Conservation (phyloP, 2,113 vertebrate genomes). For the Galbula dea region DNA sequence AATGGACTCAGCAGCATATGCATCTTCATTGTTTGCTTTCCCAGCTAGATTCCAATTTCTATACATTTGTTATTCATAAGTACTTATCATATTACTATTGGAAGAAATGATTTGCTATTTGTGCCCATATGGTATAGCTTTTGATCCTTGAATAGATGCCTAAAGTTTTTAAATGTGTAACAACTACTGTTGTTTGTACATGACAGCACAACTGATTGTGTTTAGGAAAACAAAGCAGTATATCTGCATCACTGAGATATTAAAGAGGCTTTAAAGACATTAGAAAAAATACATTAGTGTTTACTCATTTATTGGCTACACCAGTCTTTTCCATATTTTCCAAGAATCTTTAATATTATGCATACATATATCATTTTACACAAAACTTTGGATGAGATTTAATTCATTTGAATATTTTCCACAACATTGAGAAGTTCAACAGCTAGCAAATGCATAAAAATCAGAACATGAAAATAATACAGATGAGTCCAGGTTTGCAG, state of each 20-base stretch:
- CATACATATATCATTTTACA: not conserved
- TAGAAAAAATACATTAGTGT: not conserved
- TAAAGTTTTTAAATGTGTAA: slow-evolving; percentile 2
- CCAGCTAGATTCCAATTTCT: not conserved
- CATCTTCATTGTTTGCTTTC: not conserved
- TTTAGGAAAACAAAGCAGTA: slow-evolving; percentile 13
- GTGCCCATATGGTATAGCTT: not conserved
- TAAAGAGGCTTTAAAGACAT: slow-evolving; percentile 23
- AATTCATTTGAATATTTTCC: not conserved
- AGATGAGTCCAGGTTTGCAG: not conserved
- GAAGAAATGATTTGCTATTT: not conserved
- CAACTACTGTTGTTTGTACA: not conserved
- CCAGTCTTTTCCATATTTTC: not conserved
- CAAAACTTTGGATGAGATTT: not conserved
- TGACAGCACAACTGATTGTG: slow-evolving; percentile 25
- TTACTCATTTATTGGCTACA: slow-evolving; percentile 1
- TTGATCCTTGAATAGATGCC: not conserved
- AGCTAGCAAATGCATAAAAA: not conserved
- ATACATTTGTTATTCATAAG: not conserved
- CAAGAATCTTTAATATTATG: slow-evolving; percentile 11
- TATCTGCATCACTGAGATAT: not conserved
- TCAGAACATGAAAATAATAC: not conserved
- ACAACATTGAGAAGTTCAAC: not conserved
- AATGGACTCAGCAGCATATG: not conserved
- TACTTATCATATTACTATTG: not conserved